Conservation (phyloP, 2,888 invertebrate genomes). For the Prenolepis imparis region DNA sequence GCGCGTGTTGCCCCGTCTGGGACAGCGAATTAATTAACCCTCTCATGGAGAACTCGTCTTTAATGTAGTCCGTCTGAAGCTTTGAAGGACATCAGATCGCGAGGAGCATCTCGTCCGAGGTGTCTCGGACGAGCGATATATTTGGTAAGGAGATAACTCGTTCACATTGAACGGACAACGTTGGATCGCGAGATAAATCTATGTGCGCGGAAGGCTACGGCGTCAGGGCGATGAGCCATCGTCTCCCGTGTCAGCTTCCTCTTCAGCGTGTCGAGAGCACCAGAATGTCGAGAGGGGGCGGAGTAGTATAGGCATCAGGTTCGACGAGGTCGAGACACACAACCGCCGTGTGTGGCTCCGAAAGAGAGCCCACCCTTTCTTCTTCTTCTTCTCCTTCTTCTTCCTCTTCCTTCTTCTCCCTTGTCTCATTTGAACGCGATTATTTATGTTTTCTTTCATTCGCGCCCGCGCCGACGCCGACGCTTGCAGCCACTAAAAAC, state of each 20-base stretch:
- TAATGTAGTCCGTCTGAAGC: conserved; percentile 25
- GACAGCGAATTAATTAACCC: conserved; percentile 41
- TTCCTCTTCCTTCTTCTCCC: conserved; percentile 67
- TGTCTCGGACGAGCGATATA: conserved; percentile 3
- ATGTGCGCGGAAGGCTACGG: neutral
- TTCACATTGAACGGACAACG: neutral
- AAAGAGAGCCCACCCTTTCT: conserved; percentile 51
- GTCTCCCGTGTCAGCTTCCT: conserved; percentile 45
- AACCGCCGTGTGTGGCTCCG: conserved; percentile 80
- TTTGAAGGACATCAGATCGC: conserved; percentile 26
- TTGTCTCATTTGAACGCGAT: conserved; percentile 85
- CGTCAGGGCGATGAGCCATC: neutral
- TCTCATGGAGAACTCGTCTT: conserved; percentile 12
- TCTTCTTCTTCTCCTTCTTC: conserved; percentile 35
- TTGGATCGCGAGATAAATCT: conserved; percentile 20
- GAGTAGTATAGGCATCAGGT: conserved; percentile 37
- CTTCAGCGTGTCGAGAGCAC: conserved; percentile 41
- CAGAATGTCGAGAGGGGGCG: conserved; percentile 43
- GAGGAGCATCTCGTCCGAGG: conserved; percentile 6
- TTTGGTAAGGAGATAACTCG: conserved; percentile 7
- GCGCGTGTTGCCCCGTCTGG: conserved; percentile 22
- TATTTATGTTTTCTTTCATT: conserved; percentile 85
- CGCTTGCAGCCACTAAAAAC: conserved; percentile 84
- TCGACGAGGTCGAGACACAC: conserved; percentile 55
- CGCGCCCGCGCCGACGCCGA: conserved; percentile 78